Base-by-base conservation (phyloP, 2,113 vertebrate species). In the Penelope pileata region DNA sequence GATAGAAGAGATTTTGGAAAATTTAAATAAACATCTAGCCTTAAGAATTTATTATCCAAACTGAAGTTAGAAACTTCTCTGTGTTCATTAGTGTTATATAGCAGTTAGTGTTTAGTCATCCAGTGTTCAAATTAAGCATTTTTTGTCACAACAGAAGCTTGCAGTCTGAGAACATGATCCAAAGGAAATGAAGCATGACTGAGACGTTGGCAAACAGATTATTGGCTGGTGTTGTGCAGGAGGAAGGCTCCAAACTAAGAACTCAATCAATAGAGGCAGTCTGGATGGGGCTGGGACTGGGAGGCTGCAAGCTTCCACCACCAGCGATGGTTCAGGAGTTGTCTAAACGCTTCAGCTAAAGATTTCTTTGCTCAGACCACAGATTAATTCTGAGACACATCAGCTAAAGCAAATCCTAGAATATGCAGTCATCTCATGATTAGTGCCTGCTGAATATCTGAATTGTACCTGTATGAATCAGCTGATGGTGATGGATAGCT, bases 101-200 rank as follows among this genome's bases (percentile, higher is more conserved):
- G 59, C 82, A 75, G 73, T 93, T 95, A 90, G 51, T 93, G 83
- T 80, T 91, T 86, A 90, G 72, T 70, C 90, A 95, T 79, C 59
- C 60, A 38, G 7, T 74, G 60, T 18, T 80, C 9, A 34, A 96
- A 96, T 96, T 91, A 94, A 94, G 68, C 64, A 67, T 76, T 83
- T 91, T 93, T 91, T 90, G 62, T 80, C 47, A 34, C 59, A 90
- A 60, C 64, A 91, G 88, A 93, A 83, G 42, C 47, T 90, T 70
- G 42, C 38, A 47, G 85, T 17, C 70, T 86, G 63, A 85, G 51
- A 83, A 90, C 63, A 12, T 2, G 21, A 77, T 85, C 68, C 5
- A 1, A 80, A 50, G 76, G 84, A 92, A 90, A 54, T 0, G 0
- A 73, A 67, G 78, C 91, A 88, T 92, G 87, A 88, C 91, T 88